Base-by-base conservation (phyloP, 2,888 invertebrate genomes). In the Empis livida region DNA sequence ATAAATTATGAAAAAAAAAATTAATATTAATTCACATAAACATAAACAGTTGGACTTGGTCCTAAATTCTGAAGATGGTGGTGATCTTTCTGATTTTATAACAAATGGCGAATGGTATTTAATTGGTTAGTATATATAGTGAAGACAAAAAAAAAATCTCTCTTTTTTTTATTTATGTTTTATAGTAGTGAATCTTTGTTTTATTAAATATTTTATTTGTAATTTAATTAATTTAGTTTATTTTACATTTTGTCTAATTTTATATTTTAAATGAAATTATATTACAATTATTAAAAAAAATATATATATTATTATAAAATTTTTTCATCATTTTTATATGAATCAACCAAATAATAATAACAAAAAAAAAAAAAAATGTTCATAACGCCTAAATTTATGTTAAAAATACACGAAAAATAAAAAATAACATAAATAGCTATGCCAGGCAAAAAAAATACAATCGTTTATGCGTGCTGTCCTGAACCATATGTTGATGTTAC, bases 101-200 rank as follows among this genome's bases (percentile, higher is more conserved):
- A 88, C 90, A 61, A 99, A 97, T 70, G 99, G 97, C 63, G 99
- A 99, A 76, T 99, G 97, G 96, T 92, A 95, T 74, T 80, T 99
- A 66, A 84, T 97, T 76, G 95, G 96, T 94, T 74, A 82, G 84
- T 67, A 66, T 54, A 47, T 39, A 48, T 48, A 45, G 43, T 37
- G 13, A 11, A 13, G 16, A n/a, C 35, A 10, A 27, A 32, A 31
- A 31, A 30, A 44, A 35, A 44, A 30, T n/a, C 49, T 51, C 49
- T 49, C 48, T 49, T 45, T 45, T 31, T 41, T 44, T 45, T 46
- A 49, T 48, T 35, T 48, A 44, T 48, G 46, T 44, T 46, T 5
- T 35, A 5, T n/a, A 35, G n/a, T 35, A n/a, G n/a, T n/a, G n/a
- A 13, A 32, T 44, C 32, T 38, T 11, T 47, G 42, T 39, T 14